Evolutionary conservation across 2,888 invertebrate species (phyloP).

Genomic region (Apodemia hepburni): DNA sequence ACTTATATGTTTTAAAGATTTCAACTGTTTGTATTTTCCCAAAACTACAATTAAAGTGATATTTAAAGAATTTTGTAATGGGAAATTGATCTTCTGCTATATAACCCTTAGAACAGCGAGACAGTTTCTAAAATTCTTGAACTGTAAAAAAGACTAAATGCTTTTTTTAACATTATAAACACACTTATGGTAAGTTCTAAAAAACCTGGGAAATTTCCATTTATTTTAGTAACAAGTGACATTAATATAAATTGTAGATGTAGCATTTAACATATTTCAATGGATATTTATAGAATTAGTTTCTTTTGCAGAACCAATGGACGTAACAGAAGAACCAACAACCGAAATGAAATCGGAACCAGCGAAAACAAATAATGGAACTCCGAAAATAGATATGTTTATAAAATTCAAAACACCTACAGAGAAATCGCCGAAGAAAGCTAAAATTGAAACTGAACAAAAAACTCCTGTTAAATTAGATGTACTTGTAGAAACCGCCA

Average conservation of each 20-base stretch:
- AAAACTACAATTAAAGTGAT: no score
- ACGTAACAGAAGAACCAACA: slow-evolving; percentile 38
- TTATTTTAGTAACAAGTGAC: no score
- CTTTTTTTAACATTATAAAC: no score
- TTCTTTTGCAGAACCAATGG: slow-evolving; percentile 47
- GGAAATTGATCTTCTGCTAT: no score
- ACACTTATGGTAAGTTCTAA: no score
- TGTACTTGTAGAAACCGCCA: slow-evolving; percentile 63
- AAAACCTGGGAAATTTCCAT: no score
- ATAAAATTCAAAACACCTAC: slow-evolving; percentile 63
- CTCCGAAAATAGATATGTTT: slow-evolving; percentile 54
- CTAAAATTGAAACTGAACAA: slow-evolving; percentile 41
- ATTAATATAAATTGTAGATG: background rate
- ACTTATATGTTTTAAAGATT: background rate
- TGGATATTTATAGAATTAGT: background rate
- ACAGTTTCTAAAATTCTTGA: no score
- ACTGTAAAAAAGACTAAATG: no score
- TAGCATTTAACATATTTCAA: background rate
- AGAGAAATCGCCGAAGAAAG: slow-evolving; percentile 53
- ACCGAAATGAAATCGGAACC: slow-evolving; percentile 29
- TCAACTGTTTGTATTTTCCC: no score
- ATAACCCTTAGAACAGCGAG: no score
- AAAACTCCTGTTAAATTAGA: slow-evolving; percentile 67
- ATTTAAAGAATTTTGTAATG: no score
- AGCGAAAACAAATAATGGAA: slow-evolving; percentile 33